phyloP scores from a whole-genome alignment of 1,140 invertebrate species.

The Octopus sinensis region DNA sequence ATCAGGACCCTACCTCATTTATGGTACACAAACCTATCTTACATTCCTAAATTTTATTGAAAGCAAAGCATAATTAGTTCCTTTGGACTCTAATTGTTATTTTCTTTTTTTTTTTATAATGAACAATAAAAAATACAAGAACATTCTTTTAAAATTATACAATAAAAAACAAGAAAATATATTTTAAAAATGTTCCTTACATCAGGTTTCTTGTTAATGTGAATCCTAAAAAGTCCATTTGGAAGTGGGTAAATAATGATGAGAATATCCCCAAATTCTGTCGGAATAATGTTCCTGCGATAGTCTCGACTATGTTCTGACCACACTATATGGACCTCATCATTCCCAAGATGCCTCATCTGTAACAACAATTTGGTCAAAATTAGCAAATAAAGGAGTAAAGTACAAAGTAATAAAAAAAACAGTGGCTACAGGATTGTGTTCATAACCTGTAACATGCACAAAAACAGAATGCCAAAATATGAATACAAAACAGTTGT shows the following conservation, averaged over 20 bases:
- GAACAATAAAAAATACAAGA: no score
- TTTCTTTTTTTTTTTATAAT: no score
- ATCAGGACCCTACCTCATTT: no score
- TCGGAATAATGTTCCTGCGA: conserved; percentile 92
- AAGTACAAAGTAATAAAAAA: background rate
- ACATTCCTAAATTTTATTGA: no score
- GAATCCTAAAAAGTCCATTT: conserved; percentile 77
- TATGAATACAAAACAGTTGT: no score
- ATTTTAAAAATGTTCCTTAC: conserved; percentile 58
- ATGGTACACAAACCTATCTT: no score
- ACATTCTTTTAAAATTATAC: no score
- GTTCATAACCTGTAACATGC: background rate
- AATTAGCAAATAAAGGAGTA: background rate
- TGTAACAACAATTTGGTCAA: conserved; percentile 49
- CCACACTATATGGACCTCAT: conserved; percentile 99
- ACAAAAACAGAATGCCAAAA: no score
- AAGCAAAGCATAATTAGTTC: no score
- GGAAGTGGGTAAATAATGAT: conserved; percentile 90
- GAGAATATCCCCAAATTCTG: conserved; percentile 98
- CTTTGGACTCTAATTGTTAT: no score
- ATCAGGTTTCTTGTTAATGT: conserved; percentile 80
- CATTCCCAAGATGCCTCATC: conserved; percentile 94
- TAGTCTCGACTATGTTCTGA: conserved; percentile 95
- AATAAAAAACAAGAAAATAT: no score
- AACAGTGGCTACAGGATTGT: background rate